Evolutionary conservation across 2,797 vertebrate species (phyloP).

Genomic region (Erethizon dorsatum): DNA sequence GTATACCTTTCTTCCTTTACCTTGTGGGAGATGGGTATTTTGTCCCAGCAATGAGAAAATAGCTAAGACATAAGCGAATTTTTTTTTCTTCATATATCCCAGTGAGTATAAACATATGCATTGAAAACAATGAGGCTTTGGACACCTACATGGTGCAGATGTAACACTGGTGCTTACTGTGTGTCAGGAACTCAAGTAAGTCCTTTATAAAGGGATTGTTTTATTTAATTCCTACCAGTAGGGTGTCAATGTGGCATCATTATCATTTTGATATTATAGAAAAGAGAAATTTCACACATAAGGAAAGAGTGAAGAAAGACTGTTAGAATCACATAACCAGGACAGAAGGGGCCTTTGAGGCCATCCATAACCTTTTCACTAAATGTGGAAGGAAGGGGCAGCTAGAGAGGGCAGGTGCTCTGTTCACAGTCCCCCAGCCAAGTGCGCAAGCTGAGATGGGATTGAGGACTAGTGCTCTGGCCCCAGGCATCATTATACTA

Average conservation of each 20-base stretch:
- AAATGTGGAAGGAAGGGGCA: background rate
- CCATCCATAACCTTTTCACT: background rate
- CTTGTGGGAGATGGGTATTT: background rate
- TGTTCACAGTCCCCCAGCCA: too few relatives aligned
- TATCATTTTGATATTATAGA: background rate
- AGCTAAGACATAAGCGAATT: background rate
- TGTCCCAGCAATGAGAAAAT: background rate
- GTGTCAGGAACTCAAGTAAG: background rate
- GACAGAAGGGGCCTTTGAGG: too few relatives aligned
- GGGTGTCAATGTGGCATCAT: background rate
- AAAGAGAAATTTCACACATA: background rate
- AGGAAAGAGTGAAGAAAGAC: background rate
- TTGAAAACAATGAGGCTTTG: background rate
- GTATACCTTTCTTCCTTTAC: background rate
- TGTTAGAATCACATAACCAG: background rate
- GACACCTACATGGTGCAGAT: fast-evolving
- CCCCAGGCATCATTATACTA: background rate
- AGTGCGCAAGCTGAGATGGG: background rate
- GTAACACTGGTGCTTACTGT: background rate
- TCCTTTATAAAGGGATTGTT: background rate
- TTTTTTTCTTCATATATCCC: background rate
- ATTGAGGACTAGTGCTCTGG: background rate
- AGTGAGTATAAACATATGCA: background rate
- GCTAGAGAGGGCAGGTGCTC: fast-evolving
- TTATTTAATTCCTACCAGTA: background rate